Evolutionary conservation across 1,140 invertebrate species (phyloP), one percentile per base, ranked within the genome.

Genomic region (Euschistus heros): DNA sequence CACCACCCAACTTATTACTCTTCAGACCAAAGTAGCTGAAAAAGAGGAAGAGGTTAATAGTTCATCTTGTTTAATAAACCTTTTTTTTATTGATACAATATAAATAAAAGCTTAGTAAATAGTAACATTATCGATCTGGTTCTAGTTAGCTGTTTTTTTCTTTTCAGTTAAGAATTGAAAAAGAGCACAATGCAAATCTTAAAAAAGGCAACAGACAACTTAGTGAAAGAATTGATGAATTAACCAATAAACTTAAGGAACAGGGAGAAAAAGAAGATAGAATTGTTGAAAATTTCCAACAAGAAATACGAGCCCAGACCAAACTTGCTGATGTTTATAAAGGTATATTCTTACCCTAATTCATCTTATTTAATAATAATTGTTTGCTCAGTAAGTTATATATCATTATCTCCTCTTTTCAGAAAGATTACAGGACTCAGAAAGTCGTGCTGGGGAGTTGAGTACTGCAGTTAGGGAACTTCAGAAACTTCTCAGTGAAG

Each of bases 281-380:
- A 73, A 82, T 90, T 74, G 85, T 89, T 72, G 85, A 91, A 69
- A 87, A 87, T 44, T 92, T 87, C 71, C 82, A 87, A 70, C 86
- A 88, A 70, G 92, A 97, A 79, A 76, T 95, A 15, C 80, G 86
- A 69, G 85, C 89, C 0, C 92, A 94, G 76, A 85, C 84, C 0
- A 90, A 87, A 79, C 75, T 96, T n/a, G 84, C 88, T 10, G 84
- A 90, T 68, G 75, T 94, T 3, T 92, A 94, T 71, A 92, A 92
- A 78, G 82, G 80, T 73, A 70, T 50, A 50, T 50, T 50, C 20
- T 4, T 18, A n/a, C 0, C 10, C 18, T 17, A 52, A 52, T 13
- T 52, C 6, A 18, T 13, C 6, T 52, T 52, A 5, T 52, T 13
- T 52, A 8, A 18, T 18, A 8, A 52, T 13, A 13, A 17, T 8